Conservation (phyloP, 2,888 invertebrate genomes). For the Melikaiella ostensackeni region DNA sequence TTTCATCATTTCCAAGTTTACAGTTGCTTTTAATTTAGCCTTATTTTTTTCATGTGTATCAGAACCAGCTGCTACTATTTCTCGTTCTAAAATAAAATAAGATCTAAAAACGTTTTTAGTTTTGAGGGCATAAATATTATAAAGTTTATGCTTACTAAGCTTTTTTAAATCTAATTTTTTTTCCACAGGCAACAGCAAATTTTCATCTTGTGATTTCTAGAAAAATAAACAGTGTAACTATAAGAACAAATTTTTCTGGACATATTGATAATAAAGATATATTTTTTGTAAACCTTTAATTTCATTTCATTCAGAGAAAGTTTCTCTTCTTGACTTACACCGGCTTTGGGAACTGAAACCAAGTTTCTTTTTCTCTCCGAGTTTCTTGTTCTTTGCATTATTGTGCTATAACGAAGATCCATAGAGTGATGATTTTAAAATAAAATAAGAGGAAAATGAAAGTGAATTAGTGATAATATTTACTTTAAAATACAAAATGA, state of each 20-base stretch:
- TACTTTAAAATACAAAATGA: neutral
- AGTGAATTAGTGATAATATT: neutral
- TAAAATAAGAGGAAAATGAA: neutral
- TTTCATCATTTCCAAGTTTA: conserved; percentile 51
- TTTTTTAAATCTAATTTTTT: neutral
- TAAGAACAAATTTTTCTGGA: neutral
- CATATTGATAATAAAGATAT: neutral
- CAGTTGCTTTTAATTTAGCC: conserved; percentile 2
- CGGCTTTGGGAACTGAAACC: neutral
- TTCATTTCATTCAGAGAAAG: neutral
- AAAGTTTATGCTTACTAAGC: neutral
- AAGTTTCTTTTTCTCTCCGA: neutral
- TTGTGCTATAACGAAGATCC: neutral
- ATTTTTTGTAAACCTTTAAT: neutral
- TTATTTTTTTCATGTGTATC: neutral
- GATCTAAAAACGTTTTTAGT: neutral
- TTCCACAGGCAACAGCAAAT: neutral
- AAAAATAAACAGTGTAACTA: neutral
- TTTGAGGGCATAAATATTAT: neutral
- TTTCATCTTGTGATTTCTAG: neutral
- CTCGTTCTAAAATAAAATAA: neutral
- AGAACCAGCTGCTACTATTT: conserved; percentile 16
- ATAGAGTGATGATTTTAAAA: neutral
- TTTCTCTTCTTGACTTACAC: neutral
- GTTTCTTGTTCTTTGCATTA: neutral